These are phyloP conservation scores for Agrochola lychnidis DNA, from an alignment of 2,888 invertebrate species.

Conservation along the genomic window DNA sequence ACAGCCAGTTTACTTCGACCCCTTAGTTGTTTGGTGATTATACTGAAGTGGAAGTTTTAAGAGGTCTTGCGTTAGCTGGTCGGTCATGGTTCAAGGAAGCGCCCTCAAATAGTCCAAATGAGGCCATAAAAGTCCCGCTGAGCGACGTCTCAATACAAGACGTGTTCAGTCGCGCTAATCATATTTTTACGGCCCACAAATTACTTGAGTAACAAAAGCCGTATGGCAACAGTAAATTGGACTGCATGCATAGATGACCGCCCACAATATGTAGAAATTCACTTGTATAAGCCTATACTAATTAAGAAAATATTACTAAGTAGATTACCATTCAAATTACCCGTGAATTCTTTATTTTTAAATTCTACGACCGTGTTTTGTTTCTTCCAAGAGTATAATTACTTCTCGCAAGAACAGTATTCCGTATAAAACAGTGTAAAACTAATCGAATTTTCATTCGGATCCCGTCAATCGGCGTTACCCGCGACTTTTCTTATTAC, in stretches of 20 bases:
- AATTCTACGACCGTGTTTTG: slow-evolving; percentile 23
- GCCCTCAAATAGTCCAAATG: slow-evolving; percentile 85
- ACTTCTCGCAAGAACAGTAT: slow-evolving; percentile 25
- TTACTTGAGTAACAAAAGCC: slow-evolving; percentile 78
- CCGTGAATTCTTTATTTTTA: slow-evolving; percentile 27
- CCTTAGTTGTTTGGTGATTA: slow-evolving; percentile 52
- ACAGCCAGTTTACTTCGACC: slow-evolving; percentile 68
- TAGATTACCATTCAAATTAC: slow-evolving; percentile 29
- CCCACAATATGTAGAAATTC: slow-evolving; percentile 62
- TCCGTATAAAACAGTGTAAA: slow-evolving; percentile 43
- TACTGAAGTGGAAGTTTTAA: slow-evolving; percentile 52
- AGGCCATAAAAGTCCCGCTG: slow-evolving; percentile 86
- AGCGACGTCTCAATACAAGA: slow-evolving; percentile 83
- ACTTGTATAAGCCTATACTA: slow-evolving; percentile 48
- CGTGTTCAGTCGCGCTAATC: slow-evolving; percentile 80
- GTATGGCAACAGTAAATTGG: slow-evolving; percentile 72
- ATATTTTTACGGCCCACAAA: slow-evolving; percentile 85
- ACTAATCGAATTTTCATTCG: slow-evolving; percentile 67
- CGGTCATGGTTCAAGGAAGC: slow-evolving; percentile 85
- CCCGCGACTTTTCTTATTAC: slow-evolving; percentile 72
- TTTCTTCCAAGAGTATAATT: slow-evolving; percentile 40
- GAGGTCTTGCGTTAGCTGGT: slow-evolving; percentile 73
- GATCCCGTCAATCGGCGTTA: slow-evolving; percentile 65
- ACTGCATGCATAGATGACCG: slow-evolving; percentile 72
- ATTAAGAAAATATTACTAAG: slow-evolving; percentile 49